Conservation (phyloP, 2,797 vertebrate genomes). For the Pseudochirops corinnae region DNA sequence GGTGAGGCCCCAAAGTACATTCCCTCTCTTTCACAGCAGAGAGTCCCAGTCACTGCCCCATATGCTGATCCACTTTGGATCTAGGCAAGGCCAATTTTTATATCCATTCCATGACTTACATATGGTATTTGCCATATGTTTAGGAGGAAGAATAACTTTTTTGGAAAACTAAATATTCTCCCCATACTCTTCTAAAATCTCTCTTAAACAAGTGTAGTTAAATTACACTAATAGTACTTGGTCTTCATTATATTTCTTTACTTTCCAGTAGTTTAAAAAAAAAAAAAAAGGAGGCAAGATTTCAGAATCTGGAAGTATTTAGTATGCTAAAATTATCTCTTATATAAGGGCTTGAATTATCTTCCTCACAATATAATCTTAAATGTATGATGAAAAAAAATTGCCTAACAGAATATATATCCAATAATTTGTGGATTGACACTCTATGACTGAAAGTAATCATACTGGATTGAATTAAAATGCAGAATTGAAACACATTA, state of each 20-base stretch:
- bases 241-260: constrained; percentile 27
- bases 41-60: not conserved
- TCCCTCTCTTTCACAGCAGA: not conserved
- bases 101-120: constrained; percentile 3
- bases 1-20: not conserved
- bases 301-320: constrained; percentile 40
- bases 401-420: not conserved
- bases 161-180: constrained; percentile 44
- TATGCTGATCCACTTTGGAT: not conserved
- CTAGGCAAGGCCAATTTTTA: constrained; percentile 16
- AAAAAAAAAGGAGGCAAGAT: constrained; percentile 44
- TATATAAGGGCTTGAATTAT: constrained; percentile 23
- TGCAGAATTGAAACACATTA: constrained; percentile 32
- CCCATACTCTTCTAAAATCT: constrained; percentile 56
- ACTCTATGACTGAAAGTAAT: not conserved
- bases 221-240: not conserved
- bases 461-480: not conserved
- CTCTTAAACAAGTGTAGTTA: not conserved
- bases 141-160: constrained; percentile 39
- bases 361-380: constrained; percentile 6
- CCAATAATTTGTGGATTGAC: not conserved
- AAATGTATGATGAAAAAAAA: not conserved
- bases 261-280: constrained; percentile 50
- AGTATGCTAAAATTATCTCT: constrained; percentile 50
- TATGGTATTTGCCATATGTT: constrained; percentile 43